Percentiles rank a stretch among this genome's conserved stretches.
phyloP scores from a whole-genome alignment of 2,888 invertebrate genomes.

The Dorcus hopei region DNA sequence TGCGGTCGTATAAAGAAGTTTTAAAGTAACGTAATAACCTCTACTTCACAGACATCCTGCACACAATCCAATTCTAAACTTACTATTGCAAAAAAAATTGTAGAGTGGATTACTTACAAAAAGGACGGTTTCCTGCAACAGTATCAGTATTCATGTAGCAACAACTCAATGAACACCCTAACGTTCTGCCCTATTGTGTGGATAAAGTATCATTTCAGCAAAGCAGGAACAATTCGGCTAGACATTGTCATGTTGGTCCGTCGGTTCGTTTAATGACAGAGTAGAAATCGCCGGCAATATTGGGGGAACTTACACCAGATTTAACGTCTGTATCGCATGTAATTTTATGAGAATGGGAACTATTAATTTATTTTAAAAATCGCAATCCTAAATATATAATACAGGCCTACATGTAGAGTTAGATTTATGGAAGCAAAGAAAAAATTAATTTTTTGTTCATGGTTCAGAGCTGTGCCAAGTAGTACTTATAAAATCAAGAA shows the following conservation, averaged over 20 bases:
- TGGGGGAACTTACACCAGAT: slow-evolving; percentile 23
- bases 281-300: slow-evolving; percentile 21
- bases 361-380: neutral
- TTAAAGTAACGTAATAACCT: no score
- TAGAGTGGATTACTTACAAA: no score
- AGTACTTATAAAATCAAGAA: no score
- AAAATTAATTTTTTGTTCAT: no score
- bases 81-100: no score
- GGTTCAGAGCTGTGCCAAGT: no score
- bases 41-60: no score
- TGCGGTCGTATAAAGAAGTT: no score
- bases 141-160: neutral
- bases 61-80: no score
- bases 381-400: neutral
- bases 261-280: slow-evolving; percentile 25
- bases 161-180: neutral
- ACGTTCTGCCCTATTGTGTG: slow-evolving; percentile 19
- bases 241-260: slow-evolving; percentile 23
- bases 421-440: no score
- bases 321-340: slow-evolving; percentile 17
- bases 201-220: slow-evolving; percentile 26
- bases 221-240: slow-evolving; percentile 18
- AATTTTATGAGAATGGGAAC: neutral
- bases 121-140: neutral
- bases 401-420: no score